A percentile compares a stretch with the other conserved stretches of the same genome.
Conservation (phyloP, 2,797 vertebrate genomes). For the Enteromius trimaculatus region DNA sequence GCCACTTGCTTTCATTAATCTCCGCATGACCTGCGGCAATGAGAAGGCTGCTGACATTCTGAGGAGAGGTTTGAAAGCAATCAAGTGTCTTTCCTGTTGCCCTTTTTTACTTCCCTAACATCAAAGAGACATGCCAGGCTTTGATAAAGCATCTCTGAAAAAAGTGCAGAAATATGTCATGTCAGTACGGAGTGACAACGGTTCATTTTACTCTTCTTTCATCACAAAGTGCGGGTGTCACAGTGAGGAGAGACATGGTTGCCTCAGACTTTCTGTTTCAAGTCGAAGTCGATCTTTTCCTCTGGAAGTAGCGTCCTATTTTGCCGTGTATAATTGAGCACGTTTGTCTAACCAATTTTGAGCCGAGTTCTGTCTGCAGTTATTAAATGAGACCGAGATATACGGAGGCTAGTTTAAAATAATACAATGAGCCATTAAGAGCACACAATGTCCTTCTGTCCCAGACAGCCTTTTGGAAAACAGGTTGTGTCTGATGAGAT, state of each 20-base stretch:
- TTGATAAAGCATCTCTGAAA: conserved; percentile 43
- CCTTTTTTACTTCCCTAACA: conserved; percentile 50
- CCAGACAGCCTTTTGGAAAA: conserved; percentile 57
- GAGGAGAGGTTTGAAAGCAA: conserved; percentile 54
- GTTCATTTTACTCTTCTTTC: conserved; percentile 49
- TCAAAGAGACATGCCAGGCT: conserved; percentile 57
- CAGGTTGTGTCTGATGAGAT: conserved; percentile 51
- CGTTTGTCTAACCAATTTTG: background rate
- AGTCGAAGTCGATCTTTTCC: background rate
- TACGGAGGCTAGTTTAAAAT: conserved; percentile 14
- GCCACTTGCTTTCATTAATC: conserved; percentile 37
- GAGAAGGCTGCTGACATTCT: conserved; percentile 46
- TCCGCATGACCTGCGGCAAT: conserved; percentile 37
- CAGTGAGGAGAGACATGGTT: conserved; percentile 19
- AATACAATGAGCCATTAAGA: conserved; percentile 16
- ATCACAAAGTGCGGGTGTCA: conserved; percentile 46
- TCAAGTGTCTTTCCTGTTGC: conserved; percentile 48
- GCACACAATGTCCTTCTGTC: conserved; percentile 26
- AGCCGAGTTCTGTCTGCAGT: conserved; percentile 3
- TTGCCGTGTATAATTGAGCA: conserved; percentile 7
- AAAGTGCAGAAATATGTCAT: conserved; percentile 38
- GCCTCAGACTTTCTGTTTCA: conserved; percentile 31
- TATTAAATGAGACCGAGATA: conserved; percentile 31
- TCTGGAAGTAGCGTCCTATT: background rate
- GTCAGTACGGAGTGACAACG: conserved; percentile 31